Evolutionary conservation across 2,797 vertebrate species (phyloP), one percentile per base, ranked within the genome.

Genomic region (Sus cebifrons): DNA sequence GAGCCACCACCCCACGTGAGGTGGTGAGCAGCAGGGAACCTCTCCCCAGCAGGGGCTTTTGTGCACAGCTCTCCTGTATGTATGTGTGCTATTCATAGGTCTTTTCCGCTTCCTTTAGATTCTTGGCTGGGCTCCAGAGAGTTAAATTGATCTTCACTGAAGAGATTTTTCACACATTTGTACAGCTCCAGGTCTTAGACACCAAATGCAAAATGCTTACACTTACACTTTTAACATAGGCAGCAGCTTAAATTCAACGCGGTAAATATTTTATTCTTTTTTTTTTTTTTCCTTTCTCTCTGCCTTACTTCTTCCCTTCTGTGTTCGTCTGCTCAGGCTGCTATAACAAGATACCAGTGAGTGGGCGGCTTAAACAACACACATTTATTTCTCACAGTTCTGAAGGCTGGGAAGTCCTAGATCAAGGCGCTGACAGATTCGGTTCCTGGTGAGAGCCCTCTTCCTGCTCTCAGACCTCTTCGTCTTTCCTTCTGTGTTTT

Each of bases 111-210:
- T 40, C 68, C 62, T 85, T 70, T 60, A 15, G 20, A 23, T 49
- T 20, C 78, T 64, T 91, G 91, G 68, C 56, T 6, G 9, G 36
- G 23, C 9, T 77, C 94, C 88, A 67, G 84, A 40, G 65, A 82
- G 40, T n/a, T 86, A 65, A 73, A 78, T 0, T 67, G 84, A 81
- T 91, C 84, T 84, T 36, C 77, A 20, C 32, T 25, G 52, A 71
- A 20, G 74, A 52, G 85, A 83, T 25, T 86, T 92, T 71, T 78
- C 54, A 58, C 85, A 86, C 68, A n/a, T 78, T 44, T 71, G 8
- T 71, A 17, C 15, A 81, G 81, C 52, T 65, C 56, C 36, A 40
- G 73, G 83, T 73, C 73, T 88, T 29, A 77, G 84, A n/a, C 29
- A 71, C n/a, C 68, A 27, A 75, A 81, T 86, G 74, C 91, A 85